phyloP scores from a whole-genome alignment of 2,888 invertebrate species.

The Agriopis marginaria region DNA sequence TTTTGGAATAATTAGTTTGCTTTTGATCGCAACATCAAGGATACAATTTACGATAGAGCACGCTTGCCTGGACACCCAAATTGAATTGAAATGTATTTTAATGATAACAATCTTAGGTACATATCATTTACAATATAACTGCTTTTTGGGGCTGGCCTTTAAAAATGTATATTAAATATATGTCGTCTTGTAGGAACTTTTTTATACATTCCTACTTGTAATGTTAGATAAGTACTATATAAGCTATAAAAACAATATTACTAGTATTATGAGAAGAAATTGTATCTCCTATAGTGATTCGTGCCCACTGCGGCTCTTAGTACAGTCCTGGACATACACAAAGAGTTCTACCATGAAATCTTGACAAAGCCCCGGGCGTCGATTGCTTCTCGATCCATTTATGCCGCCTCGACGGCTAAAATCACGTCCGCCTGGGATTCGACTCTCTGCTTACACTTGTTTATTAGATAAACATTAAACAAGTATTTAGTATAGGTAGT shows the following conservation, averaged over 20 bases:
- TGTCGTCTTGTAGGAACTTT: no score
- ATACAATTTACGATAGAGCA: no score
- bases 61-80: no score
- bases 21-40: no score
- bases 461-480: slow-evolving; percentile 56
- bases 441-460: slow-evolving; percentile 50
- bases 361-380: slow-evolving; percentile 52
- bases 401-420: slow-evolving; percentile 60
- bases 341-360: slow-evolving; percentile 47
- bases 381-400: slow-evolving; percentile 59
- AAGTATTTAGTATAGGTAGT: slow-evolving; percentile 19
- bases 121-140: no score
- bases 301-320: background rate
- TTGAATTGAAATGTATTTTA: no score
- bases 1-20: no score
- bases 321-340: slow-evolving; percentile 16
- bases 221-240: no score
- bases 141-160: no score
- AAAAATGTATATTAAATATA: no score
- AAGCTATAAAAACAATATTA: background rate
- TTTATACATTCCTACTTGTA: no score
- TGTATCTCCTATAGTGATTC: background rate
- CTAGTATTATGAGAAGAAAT: background rate
- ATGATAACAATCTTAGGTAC: no score
- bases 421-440: slow-evolving; percentile 66